Base-by-base conservation (phyloP, 2,113 vertebrate genomes). In the Chionis minor region DNA sequence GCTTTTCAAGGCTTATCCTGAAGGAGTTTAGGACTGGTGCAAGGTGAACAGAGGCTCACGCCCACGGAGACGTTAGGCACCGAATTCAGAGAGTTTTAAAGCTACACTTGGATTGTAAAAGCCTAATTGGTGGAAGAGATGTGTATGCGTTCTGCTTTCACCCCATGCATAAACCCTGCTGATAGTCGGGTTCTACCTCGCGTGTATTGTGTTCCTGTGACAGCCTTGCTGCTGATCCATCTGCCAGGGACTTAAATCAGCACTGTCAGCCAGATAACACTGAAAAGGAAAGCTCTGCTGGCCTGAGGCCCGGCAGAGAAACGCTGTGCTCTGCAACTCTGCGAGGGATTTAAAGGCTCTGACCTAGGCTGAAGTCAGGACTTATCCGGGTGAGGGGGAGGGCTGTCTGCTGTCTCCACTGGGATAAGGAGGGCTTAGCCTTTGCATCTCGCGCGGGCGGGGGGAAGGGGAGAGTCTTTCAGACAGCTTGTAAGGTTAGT, bases 281-380 rank as follows among this genome's bases (percentile, higher is more conserved):
- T 23, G 70, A 8, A 75, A 73, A 88, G 56, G 47, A 35, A 18
- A 92, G 92, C 86, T 40, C 51, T 32, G 78, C 81, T 87, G 93
- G 91, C 86, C n/a, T 4, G 3, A 8, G 52, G 91, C 93, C 84
- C 56, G 4, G 66, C 51, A 21, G 58, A 42, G 67, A 54, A 75
- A 30, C 6, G 72, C 88, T 74, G 69, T 19, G 66, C 72, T 67
- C 52, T 52, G 84, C 80, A 89, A 12, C 86, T 66, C 58, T 17
- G 74, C 30, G 1, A n/a, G 81, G 79, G 73, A 75, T 78, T 87
- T 56, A 17, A 55, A 26, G 51, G 59, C 69, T 87, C 49, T 73
- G 63, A 40, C 59, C 62, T 20, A 14, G 35, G 6, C 80, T 66
- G 44, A 38, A 82, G 47, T 33, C 63, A 86, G 81, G 32, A 33